Base-by-base conservation (phyloP, 2,113 vertebrate genomes). In the Daboia siamensis region DNA sequence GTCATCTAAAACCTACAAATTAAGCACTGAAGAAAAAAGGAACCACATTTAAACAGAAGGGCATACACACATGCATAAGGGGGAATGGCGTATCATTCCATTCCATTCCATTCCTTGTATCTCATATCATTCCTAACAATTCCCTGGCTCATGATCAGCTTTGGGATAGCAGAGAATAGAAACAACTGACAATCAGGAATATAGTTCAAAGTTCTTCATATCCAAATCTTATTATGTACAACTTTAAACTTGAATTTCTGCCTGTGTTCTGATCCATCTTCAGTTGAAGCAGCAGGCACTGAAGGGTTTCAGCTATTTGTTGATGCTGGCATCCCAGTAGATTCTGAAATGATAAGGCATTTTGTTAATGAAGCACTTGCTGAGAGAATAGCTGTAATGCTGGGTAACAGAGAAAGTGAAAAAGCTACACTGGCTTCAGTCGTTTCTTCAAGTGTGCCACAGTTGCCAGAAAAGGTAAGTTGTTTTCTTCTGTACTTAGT, bases 311-410 rank as follows among this genome's bases (percentile, higher is more conserved):
- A 98, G 95, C 97, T 98, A 80, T 98, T 98, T 87, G 95, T 98
- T 3, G 96, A 98, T 88, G 97, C 98, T 1, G 98, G 97, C 0
- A 24, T 98, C 55, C 97, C 97, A 8, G 97, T 99, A 96, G 98
- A 98, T 94, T 98, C 98, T 0, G 97, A 96, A 33, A 93, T 98
- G 93, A 98, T 99, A 85, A 95, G 97, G 17, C 96, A 95, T 87
- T 98, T 98, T 48, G 98, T 99, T 12, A 96, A 97, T 1, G 98
- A 99, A 96, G 98, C 98, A 51, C 97, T 99, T 94, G 96, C 97
- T 12, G 98, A 99, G 94, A 98, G 95, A 0, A 90, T 99, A 21
- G 95, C 96, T 0, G 93, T 96, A 86, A 97, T 98, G 97, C 97
- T 99, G 92, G 98, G 98, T 52, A 97, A 98, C 91, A 97, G 54